Evolutionary conservation across 1,140 invertebrate genomes (phyloP).

Genomic region (Chelonus insularis): DNA sequence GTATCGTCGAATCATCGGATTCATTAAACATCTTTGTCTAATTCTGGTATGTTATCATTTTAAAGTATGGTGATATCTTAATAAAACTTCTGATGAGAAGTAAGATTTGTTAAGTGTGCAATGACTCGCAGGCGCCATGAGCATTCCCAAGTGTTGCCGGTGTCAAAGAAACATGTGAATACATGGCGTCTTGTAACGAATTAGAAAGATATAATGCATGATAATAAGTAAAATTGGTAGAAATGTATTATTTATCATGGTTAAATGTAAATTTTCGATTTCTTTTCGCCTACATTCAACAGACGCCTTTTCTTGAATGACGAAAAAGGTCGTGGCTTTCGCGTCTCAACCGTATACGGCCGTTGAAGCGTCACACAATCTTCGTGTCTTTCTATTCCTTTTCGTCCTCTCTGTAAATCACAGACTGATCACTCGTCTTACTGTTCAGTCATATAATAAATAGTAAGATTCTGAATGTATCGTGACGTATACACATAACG

Average conservation of each 20-base stretch:
- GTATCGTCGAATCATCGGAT: not conserved
- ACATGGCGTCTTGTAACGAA: too few relatives aligned
- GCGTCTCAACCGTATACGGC: slow-evolving; percentile 6
- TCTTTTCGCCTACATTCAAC: not conserved
- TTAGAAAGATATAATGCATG: too few relatives aligned
- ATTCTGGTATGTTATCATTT: not conserved
- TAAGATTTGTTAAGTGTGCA: not conserved
- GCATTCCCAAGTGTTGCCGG: not conserved
- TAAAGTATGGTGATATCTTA: not conserved
- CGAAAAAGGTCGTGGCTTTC: not conserved
- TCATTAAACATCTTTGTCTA: not conserved
- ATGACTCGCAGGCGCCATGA: not conserved
- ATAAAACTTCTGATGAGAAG: not conserved
- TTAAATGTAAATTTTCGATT: too few relatives aligned
- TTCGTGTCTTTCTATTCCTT: not conserved
- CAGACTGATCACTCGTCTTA: not conserved
- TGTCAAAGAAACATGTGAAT: not conserved
- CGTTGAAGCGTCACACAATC: not conserved
- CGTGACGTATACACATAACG: too few relatives aligned
- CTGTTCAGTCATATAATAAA: too few relatives aligned
- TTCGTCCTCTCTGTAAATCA: not conserved
- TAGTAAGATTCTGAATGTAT: too few relatives aligned
- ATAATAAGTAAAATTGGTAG: too few relatives aligned
- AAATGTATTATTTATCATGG: too few relatives aligned
- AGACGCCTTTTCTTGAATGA: not conserved